Evolutionary conservation across 1,140 invertebrate species (phyloP).

Genomic region (Macrotrachela quadricornifera): DNA sequence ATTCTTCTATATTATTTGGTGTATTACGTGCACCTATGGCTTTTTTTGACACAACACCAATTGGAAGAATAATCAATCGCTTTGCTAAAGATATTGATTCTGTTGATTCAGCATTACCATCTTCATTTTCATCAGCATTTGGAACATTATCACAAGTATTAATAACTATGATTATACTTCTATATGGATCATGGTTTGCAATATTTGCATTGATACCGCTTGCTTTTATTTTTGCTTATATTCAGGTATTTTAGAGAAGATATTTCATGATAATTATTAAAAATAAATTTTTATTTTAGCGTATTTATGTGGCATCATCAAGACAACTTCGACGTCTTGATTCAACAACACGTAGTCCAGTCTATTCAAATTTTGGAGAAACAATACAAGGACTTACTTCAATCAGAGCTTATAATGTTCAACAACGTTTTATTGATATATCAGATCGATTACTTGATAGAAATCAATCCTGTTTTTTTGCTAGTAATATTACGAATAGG

Average conservation of each 20-base stretch:
- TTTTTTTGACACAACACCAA: conserved; percentile 54
- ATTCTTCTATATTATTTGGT: no score
- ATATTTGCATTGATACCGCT: no score
- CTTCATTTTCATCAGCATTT: no score
- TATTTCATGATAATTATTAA: no score
- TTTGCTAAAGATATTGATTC: conserved; percentile 36
- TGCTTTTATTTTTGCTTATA: no score
- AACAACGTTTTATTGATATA: conserved; percentile 30
- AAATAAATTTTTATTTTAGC: background rate
- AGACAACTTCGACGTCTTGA: conserved; percentile 80
- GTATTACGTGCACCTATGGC: conserved; percentile 44
- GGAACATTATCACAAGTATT: no score
- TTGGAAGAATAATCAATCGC: conserved; percentile 52
- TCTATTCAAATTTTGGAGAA: conserved; percentile 93
- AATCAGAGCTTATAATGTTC: conserved; percentile 36
- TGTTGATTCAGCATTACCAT: conserved; percentile 29
- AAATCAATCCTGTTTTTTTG: no score
- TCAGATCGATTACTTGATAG: no score
- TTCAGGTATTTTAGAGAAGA: no score
- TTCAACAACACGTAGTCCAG: conserved; percentile 83
- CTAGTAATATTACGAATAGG: no score
- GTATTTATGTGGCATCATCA: conserved; percentile 61
- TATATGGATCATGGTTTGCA: no score
- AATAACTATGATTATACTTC: no score
- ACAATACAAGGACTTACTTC: conserved; percentile 37